phyloP scores from a whole-genome alignment of 2,113 vertebrate genomes.

The Gorsachius goisagi region DNA sequence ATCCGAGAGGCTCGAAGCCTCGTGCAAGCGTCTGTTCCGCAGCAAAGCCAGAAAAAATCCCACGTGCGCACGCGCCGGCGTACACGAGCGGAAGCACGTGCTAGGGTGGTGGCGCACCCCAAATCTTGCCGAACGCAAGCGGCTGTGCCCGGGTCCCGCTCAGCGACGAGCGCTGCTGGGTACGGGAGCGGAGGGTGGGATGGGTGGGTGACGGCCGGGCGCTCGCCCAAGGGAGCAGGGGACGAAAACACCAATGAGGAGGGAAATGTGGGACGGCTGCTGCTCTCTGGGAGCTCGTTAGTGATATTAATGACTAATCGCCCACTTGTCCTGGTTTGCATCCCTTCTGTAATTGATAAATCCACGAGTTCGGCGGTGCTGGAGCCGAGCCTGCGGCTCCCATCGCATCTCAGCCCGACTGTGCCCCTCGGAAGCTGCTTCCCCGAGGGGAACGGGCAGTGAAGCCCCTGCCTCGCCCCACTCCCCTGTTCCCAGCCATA shows the following conservation, averaged over 20 bases:
- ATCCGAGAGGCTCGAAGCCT: background rate
- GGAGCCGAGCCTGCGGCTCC: background rate
- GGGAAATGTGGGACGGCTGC: background rate
- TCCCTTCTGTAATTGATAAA: background rate
- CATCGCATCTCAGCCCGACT: background rate
- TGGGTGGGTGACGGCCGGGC: accelerated
- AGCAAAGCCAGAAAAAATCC: background rate
- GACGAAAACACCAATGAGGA: background rate
- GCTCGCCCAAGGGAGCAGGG: background rate
- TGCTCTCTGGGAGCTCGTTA: background rate
- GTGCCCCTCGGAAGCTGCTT: background rate
- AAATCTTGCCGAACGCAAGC: accelerated
- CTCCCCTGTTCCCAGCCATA: background rate
- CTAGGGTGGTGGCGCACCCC: accelerated
- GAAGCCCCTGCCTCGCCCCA: background rate
- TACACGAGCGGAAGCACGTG: accelerated
- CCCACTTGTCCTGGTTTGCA: background rate
- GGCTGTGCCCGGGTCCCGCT: background rate
- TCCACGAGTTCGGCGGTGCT: accelerated
- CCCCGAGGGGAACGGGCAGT: background rate
- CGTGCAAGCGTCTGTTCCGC: background rate
- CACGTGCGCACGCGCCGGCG: accelerated
- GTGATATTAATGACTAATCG: background rate
- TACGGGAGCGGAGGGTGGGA: accelerated
- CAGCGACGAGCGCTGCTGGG: accelerated